phyloP scores from a whole-genome alignment of 37 sponge, comb jelly and placozoan species.

The Haliclona indistincta region DNA sequence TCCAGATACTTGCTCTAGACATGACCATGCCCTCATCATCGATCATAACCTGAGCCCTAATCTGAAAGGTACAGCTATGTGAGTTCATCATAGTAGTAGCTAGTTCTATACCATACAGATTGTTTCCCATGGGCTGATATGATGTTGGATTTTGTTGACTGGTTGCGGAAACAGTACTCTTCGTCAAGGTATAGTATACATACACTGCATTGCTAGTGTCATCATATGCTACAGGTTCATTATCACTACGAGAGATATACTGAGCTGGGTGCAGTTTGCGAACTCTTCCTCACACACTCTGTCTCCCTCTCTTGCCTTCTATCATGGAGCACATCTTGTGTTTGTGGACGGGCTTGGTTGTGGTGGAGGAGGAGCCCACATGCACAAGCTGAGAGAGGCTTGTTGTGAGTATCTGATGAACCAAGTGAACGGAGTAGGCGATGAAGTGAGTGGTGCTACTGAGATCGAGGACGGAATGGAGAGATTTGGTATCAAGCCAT shows the following conservation, averaged over 20 bases:
- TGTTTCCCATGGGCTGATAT: constrained; percentile 37
- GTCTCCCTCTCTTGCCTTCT: constrained; percentile 45
- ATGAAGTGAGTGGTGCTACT: too few relatives aligned
- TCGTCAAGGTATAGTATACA: constrained; percentile 12
- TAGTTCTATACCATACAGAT: background rate
- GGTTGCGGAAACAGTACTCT: constrained; percentile 34
- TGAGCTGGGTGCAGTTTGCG: constrained; percentile 89
- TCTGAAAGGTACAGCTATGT: constrained; percentile 1
- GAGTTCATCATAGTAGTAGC: background rate
- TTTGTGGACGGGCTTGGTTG: constrained; percentile 82
- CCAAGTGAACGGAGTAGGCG: background rate
- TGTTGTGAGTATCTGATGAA: background rate
- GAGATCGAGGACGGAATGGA: background rate
- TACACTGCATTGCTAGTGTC: background rate
- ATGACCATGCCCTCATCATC: constrained; percentile 32
- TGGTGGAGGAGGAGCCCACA: background rate
- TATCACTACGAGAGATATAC: constrained; percentile 80
- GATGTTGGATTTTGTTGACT: constrained; percentile 57
- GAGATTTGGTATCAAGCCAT: constrained; percentile 72
- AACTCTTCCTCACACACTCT: constrained; percentile 37
- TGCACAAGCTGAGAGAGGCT: background rate
- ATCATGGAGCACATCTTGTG: constrained; percentile 91
- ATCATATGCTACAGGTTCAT: constrained; percentile 23
- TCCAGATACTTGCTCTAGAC: constrained; percentile 30
- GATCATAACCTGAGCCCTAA: constrained; percentile 36